phyloP scores from a whole-genome alignment of 2,113 vertebrate species.

The Sceloporus undulatus region DNA sequence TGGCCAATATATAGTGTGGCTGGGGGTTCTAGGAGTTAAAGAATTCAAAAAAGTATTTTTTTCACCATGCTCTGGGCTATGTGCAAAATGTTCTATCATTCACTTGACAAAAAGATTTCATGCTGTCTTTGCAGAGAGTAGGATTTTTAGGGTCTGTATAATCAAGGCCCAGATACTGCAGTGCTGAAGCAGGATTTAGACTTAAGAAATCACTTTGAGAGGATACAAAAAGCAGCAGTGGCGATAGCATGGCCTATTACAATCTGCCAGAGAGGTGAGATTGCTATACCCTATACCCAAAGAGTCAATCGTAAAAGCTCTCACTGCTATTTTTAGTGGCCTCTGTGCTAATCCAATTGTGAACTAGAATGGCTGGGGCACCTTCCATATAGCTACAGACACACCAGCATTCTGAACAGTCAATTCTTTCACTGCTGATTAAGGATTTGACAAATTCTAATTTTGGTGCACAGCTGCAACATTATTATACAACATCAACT shows the following conservation, averaged over 20 bases:
- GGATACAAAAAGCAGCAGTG: neutral
- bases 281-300: slow-evolving; percentile 28
- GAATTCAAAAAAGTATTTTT: too few species aligned
- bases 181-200: neutral
- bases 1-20: too few species aligned
- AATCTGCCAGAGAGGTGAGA: neutral
- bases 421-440: neutral
- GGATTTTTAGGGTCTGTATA: neutral
- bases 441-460: neutral
- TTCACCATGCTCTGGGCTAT: too few species aligned
- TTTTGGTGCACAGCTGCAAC: neutral
- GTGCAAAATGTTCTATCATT: neutral
- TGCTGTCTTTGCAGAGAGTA: neutral
- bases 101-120: neutral
- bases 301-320: slow-evolving; percentile 53
- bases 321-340: slow-evolving; percentile 60
- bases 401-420: neutral
- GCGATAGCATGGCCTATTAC: neutral
- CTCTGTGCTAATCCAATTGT: slow-evolving; percentile 54
- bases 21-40: too few species aligned
- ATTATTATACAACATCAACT: neutral
- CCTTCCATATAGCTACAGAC: neutral
- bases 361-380: slow-evolving; percentile 31
- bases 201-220: neutral
- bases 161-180: neutral